Evolutionary conservation across 2,113 vertebrate genomes (phyloP).

Genomic region (Noctilio leporinus): DNA sequence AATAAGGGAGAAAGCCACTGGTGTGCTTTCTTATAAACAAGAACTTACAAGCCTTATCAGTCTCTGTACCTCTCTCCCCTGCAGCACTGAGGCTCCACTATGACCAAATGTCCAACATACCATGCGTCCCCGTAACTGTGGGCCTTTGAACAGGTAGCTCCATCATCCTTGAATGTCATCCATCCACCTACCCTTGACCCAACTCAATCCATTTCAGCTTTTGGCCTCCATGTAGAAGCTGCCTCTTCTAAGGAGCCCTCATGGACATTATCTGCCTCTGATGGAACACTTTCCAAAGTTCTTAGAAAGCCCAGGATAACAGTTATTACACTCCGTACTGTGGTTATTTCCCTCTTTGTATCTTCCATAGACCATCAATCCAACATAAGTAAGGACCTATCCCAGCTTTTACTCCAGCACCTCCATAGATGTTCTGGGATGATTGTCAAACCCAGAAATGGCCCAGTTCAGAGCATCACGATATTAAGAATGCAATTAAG

Average conservation of each 20-base stretch:
- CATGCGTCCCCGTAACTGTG: not conserved
- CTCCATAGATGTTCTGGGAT: not conserved
- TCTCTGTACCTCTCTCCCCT: not conserved
- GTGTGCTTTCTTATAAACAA: not conserved
- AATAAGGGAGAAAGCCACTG: not conserved
- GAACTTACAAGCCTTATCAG: not conserved
- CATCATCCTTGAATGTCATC: not conserved
- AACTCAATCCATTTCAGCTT: not conserved
- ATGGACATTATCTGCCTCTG: not conserved
- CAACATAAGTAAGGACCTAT: not conserved
- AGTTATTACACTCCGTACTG: not conserved
- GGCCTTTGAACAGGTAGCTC: not conserved
- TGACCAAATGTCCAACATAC: not conserved
- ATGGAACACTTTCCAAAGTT: not conserved
- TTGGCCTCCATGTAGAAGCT: not conserved
- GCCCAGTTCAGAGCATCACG: not conserved
- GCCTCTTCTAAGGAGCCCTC: not conserved
- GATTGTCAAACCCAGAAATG: not conserved
- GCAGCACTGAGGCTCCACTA: not conserved
- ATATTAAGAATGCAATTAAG: not conserved
- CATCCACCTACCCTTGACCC: not conserved
- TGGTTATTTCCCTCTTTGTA: not conserved
- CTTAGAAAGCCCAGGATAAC: not conserved
- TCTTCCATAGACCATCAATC: not conserved
- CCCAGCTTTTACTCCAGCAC: not conserved